These are phyloP conservation scores for Nerophis ophidion DNA, from an alignment of 2,113 vertebrate species.

Conservation along the genomic window DNA sequence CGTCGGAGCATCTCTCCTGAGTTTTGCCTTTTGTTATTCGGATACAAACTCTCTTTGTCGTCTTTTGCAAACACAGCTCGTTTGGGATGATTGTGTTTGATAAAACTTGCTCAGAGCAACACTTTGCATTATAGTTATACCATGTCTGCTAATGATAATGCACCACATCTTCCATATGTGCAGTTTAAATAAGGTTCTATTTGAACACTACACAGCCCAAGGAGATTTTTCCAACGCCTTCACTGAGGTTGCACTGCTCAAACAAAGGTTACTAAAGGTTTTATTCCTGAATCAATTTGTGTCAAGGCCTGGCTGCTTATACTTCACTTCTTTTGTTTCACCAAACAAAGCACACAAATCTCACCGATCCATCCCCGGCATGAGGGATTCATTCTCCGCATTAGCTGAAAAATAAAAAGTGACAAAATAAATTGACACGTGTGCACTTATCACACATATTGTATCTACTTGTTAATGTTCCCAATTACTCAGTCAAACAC, in stretches of 20 bases:
- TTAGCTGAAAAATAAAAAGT: conserved; percentile 34
- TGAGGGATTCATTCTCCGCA: conserved; percentile 29
- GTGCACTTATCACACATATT: conserved; percentile 42
- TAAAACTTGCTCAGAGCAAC: conserved; percentile 15
- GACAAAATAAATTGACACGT: conserved; percentile 37
- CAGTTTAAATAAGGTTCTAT: conserved; percentile 49
- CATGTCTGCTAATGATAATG: conserved; percentile 1
- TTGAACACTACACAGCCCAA: conserved; percentile 43
- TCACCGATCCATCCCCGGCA: conserved; percentile 23
- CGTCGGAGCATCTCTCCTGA: conserved; percentile 45
- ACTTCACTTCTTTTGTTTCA: conserved; percentile 47
- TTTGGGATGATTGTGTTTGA: conserved; percentile 40
- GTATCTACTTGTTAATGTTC: conserved; percentile 66
- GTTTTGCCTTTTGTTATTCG: conserved; percentile 58
- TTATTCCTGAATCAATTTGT: conserved; percentile 43
- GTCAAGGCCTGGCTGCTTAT: conserved; percentile 52
- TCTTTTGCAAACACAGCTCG: conserved; percentile 48
- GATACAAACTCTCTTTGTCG: conserved; percentile 24
- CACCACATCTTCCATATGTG: conserved; percentile 16
- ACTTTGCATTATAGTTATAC: conserved; percentile 32
- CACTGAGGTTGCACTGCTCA: conserved; percentile 40
- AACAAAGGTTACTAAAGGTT: conserved; percentile 45
- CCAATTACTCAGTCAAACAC: conserved; percentile 69
- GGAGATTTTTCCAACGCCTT: conserved; percentile 45
- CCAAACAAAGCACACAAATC: conserved; percentile 42